phyloP scores from a whole-genome alignment of 2,113 vertebrate genomes.

The Caretta caretta region DNA sequence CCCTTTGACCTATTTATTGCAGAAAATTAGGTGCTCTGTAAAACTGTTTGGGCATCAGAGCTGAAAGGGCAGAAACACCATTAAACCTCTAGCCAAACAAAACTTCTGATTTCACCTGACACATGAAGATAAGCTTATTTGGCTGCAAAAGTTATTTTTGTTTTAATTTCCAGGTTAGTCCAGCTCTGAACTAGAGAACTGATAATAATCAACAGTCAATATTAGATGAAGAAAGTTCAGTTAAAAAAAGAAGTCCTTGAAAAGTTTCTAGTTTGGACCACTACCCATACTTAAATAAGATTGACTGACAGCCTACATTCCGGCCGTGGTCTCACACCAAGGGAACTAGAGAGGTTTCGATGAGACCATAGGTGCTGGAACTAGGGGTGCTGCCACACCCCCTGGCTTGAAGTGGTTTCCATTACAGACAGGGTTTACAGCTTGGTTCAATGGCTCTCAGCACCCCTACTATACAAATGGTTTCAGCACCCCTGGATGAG shows the following conservation, averaged over 20 bases:
- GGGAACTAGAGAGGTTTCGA: background rate
- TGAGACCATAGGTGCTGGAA: background rate
- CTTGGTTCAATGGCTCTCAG: too few relatives aligned
- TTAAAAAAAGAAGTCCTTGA: background rate
- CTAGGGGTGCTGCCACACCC: too few relatives aligned
- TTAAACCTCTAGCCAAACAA: background rate
- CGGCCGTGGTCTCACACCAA: too few relatives aligned
- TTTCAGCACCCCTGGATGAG: background rate
- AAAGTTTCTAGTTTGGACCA: background rate
- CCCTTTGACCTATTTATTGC: background rate
- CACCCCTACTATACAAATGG: too few relatives aligned
- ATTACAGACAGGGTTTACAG: too few relatives aligned
- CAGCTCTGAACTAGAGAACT: background rate
- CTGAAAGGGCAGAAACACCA: background rate
- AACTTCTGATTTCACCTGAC: rapidly evolving
- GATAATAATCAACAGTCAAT: background rate
- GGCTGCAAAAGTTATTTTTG: background rate
- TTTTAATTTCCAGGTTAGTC: background rate
- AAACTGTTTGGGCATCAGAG: conserved; percentile 29
- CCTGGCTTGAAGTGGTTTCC: too few relatives aligned
- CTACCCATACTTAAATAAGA: background rate
- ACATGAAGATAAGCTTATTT: background rate
- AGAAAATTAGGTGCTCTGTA: background rate
- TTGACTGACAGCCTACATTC: background rate
- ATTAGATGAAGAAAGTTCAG: background rate